Percentiles rank a stretch among this genome's conserved stretches.
Conservation (phyloP, 2,797 vertebrate species). For the Dallia pectoralis region DNA sequence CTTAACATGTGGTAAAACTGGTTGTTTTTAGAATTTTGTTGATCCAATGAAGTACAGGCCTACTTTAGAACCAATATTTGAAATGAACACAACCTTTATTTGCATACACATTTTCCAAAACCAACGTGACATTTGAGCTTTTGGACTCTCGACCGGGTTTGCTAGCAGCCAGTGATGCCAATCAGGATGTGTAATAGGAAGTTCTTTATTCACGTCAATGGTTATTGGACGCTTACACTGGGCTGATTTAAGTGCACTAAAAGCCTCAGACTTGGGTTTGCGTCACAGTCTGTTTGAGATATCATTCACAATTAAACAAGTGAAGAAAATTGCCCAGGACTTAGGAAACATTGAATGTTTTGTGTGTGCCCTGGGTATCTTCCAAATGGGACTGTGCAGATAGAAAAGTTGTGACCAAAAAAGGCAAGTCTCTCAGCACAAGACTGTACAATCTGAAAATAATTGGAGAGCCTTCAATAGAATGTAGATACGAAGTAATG, state of each 20-base stretch:
- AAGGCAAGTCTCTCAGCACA: background rate
- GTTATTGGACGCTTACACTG: background rate
- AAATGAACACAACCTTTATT: background rate
- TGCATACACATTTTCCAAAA: background rate
- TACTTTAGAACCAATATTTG: background rate
- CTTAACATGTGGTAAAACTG: too few species aligned
- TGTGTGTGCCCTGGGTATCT: background rate
- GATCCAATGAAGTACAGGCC: background rate
- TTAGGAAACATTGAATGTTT: background rate
- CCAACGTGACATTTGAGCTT: background rate
- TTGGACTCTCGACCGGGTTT: background rate
- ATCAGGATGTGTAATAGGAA: conserved; percentile 7
- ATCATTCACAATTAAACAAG: background rate
- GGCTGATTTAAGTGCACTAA: conserved; percentile 1
- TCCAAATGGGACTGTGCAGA: background rate
- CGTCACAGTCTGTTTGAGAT: background rate
- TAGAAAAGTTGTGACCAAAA: background rate
- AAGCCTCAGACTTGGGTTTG: background rate
- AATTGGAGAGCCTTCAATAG: too few species aligned
- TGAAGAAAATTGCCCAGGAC: background rate
- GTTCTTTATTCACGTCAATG: conserved; percentile 4
- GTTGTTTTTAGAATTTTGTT: background rate
- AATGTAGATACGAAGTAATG: too few species aligned
- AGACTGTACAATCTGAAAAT: too few species aligned
- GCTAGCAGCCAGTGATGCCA: conserved; percentile 1